phyloP scores from a whole-genome alignment of 2,888 invertebrate genomes.

The Acanthosoma haemorrhoidale region DNA sequence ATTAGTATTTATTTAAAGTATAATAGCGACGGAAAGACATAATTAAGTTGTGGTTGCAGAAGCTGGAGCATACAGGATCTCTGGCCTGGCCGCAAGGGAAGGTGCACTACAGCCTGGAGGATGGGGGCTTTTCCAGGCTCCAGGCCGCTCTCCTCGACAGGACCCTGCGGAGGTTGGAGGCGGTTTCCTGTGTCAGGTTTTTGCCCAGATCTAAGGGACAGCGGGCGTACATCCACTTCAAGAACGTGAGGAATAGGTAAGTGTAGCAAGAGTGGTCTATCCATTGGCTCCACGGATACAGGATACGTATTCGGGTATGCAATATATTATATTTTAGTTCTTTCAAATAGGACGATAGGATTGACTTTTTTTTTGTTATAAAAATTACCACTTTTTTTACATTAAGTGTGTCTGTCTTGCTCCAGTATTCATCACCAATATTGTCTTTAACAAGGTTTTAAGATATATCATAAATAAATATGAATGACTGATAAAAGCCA shows the following conservation, averaged over 20 bases:
- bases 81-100: neutral
- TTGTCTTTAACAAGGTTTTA: too few species aligned
- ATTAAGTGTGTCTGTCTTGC: too few species aligned
- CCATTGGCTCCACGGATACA: too few species aligned
- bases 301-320: too few species aligned
- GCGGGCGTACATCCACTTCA: conserved; percentile 19
- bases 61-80: neutral
- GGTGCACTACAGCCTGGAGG: neutral
- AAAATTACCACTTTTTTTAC: too few species aligned
- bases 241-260: conserved; percentile 17
- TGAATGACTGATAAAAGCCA: too few species aligned
- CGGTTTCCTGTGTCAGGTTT: conserved; percentile 27
- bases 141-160: neutral
- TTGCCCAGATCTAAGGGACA: neutral
- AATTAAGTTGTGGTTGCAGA: neutral
- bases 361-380: too few species aligned
- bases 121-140: conserved; percentile 8
- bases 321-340: too few species aligned
- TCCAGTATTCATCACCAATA: too few species aligned
- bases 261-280: neutral
- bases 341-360: too few species aligned
- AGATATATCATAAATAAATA: too few species aligned
- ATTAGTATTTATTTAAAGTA: neutral
- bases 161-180: neutral
- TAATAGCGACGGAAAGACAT: neutral